Percentiles rank a stretch among this genome's conserved stretches.
Conservation (phyloP, 2,113 vertebrate species). For the Myiopsitta monachus region DNA sequence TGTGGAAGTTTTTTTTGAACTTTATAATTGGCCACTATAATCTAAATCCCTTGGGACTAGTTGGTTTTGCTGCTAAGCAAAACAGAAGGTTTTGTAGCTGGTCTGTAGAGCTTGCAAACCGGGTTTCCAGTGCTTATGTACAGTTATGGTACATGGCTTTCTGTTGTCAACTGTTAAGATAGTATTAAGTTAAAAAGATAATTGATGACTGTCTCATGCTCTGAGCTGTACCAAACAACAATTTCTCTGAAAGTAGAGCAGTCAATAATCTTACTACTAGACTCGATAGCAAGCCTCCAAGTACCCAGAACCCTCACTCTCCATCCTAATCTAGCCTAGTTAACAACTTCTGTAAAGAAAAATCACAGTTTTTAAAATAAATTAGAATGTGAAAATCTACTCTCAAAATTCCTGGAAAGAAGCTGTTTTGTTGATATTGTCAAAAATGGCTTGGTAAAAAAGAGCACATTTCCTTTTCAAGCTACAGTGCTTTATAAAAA, state of each 20-base stretch:
- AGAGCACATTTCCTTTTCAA: neutral
- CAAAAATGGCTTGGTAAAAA: neutral
- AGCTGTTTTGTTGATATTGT: neutral
- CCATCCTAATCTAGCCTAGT: neutral
- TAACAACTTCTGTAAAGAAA: neutral
- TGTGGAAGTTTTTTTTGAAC: neutral
- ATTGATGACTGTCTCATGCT: rapidly evolving
- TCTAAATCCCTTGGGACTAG: conserved; percentile 20
- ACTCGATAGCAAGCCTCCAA: neutral
- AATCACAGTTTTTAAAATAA: neutral
- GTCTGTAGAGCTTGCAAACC: neutral
- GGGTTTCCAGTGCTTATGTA: neutral
- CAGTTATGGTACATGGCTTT: neutral
- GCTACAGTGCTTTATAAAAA: neutral
- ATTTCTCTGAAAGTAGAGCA: neutral
- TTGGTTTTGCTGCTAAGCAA: conserved; percentile 31
- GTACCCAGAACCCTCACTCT: neutral
- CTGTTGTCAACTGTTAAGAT: neutral
- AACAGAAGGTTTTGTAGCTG: neutral
- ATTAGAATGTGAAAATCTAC: neutral
- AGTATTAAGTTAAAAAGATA: neutral
- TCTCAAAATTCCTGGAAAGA: neutral
- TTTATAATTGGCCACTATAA: neutral
- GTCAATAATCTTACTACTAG: neutral
- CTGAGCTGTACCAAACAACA: neutral